A percentile compares a stretch with the other conserved stretches of the same genome.
phyloP scores from a whole-genome alignment of 2,888 invertebrate genomes.

The Platynereis dumerilii region DNA sequence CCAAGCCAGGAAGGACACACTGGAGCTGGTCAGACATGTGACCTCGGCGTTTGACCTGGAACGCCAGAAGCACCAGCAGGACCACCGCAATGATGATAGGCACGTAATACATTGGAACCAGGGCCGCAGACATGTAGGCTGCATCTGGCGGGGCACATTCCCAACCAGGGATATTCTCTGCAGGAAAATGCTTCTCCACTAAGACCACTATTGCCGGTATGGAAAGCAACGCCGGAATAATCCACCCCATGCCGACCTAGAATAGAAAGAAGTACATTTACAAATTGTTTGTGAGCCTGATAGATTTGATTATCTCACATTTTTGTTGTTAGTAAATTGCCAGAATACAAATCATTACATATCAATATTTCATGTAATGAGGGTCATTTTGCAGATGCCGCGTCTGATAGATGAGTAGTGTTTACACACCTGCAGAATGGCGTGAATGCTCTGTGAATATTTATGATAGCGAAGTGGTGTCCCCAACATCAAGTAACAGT shows the following conservation, averaged over 20 bases:
- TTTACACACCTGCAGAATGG: too few species aligned
- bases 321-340: too few species aligned
- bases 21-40: constrained; percentile 4
- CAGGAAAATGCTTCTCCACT: background rate
- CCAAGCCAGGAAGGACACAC: background rate
- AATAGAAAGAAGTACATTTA: background rate
- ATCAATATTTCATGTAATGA: too few species aligned
- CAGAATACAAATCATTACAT: too few species aligned
- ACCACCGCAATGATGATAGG: constrained; percentile 1
- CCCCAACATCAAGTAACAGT: constrained; percentile 9
- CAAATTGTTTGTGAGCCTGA: too few species aligned
- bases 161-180: background rate
- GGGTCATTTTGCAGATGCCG: too few species aligned
- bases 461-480: constrained; percentile 4
- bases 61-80: background rate
- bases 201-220: constrained; percentile 4
- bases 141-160: constrained; percentile 5
- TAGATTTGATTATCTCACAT: too few species aligned
- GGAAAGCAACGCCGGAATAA: constrained; percentile 7
- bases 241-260: constrained; percentile 10
- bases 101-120: background rate
- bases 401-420: too few species aligned
- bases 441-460: background rate
- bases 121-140: background rate
- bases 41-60: constrained; percentile 7